These are phyloP conservation scores for Epinephelus cyanopodus DNA, from an alignment of 2,113 vertebrate species.

Conservation along the genomic window DNA sequence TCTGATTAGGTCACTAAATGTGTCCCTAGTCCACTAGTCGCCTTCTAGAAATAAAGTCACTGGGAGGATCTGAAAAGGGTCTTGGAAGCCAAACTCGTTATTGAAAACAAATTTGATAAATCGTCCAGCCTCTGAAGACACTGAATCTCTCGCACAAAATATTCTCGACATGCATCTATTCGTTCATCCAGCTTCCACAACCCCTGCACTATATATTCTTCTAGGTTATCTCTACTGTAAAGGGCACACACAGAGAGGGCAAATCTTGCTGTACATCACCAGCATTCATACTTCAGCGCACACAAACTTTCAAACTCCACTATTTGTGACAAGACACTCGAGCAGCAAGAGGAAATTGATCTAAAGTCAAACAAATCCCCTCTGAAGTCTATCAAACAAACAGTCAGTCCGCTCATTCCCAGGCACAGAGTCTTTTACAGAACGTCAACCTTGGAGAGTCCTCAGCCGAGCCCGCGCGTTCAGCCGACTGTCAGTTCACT, in stretches of 20 bases:
- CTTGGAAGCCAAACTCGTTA: no score
- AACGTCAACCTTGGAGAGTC: conserved; percentile 52
- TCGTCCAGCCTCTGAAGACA: background rate
- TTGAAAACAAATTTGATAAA: no score
- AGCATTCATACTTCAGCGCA: background rate
- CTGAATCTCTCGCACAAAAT: conserved; percentile 4
- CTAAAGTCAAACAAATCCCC: conserved; percentile 28
- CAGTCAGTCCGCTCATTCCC: conserved; percentile 19
- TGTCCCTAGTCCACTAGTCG: no score
- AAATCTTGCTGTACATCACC: conserved; percentile 1
- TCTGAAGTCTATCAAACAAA: conserved; percentile 21
- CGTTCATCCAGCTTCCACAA: background rate
- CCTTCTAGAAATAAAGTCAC: no score
- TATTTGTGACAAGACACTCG: background rate
- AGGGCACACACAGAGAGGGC: background rate
- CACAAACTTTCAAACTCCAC: background rate
- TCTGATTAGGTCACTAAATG: no score
- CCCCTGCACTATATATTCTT: background rate
- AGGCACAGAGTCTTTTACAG: conserved; percentile 22
- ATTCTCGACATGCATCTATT: conserved; percentile 15
- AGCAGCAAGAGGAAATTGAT: conserved; percentile 17
- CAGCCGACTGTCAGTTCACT: conserved; percentile 53
- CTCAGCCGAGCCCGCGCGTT: conserved; percentile 35
- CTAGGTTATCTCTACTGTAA: background rate
- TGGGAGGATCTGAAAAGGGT: no score